These are phyloP conservation scores for Hypercompe scribonia DNA, from an alignment of 2,888 invertebrate genomes.

Conservation along the genomic window DNA sequence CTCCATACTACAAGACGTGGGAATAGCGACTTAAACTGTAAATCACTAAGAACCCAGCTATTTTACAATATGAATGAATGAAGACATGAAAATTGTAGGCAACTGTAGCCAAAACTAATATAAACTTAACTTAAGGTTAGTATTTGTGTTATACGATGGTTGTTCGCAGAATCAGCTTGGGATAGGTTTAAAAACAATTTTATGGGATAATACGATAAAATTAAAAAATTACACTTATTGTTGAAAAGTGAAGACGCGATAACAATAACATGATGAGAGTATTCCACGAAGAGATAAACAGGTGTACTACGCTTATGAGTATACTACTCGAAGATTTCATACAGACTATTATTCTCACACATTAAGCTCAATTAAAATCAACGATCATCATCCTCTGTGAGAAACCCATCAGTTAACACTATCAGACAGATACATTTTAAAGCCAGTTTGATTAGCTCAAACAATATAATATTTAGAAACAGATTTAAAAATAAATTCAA, in stretches of 20 bases:
- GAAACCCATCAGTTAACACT: background rate
- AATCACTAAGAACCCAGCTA: background rate
- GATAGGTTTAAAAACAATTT: conserved; percentile 2
- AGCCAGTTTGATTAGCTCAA: background rate
- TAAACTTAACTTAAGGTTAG: conserved; percentile 21
- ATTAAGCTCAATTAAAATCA: background rate
- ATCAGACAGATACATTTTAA: background rate
- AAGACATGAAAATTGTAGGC: conserved; percentile 22
- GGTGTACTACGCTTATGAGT: background rate
- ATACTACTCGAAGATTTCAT: background rate
- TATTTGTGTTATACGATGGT: conserved; percentile 14
- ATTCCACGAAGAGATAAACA: conserved; percentile 8
- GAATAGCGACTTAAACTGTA: conserved; percentile 2
- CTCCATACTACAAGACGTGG: background rate
- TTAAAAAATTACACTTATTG: conserved; percentile 4
- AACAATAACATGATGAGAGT: background rate
- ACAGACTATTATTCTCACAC: background rate
- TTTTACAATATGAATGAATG: conserved; percentile 19
- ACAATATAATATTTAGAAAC: background rate
- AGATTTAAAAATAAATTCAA: background rate
- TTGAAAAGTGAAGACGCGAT: background rate
- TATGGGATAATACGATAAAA: conserved; percentile 6
- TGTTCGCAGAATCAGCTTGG: conserved; percentile 7
- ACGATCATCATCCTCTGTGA: no score
- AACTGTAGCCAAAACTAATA: conserved; percentile 13